phyloP scores from a whole-genome alignment of 2,888 invertebrate species.

The Ophioninae sp. region DNA sequence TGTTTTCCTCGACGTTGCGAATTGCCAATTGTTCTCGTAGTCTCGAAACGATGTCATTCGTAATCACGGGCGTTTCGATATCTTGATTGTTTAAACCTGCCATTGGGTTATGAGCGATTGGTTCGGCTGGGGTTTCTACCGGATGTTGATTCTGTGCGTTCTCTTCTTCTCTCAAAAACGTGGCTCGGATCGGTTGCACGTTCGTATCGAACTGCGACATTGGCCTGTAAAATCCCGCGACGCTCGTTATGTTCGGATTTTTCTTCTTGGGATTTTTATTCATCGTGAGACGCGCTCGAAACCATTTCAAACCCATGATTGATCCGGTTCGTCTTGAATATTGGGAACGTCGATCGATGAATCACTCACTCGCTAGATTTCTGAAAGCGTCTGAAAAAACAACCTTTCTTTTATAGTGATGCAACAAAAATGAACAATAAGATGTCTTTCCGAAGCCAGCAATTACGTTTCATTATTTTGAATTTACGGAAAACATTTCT shows the following conservation, averaged over 20 bases:
- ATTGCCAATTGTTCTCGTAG: conserved; percentile 17
- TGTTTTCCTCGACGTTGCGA: neutral
- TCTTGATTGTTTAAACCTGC: conserved; percentile 18
- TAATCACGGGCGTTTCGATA: neutral
- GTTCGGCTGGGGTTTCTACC: conserved; percentile 18
- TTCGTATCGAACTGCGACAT: conserved; percentile 64
- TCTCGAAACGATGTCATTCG: conserved; percentile 9
- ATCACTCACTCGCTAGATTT: conserved; percentile 7
- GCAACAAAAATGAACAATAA: neutral
- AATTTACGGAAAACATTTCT: neutral
- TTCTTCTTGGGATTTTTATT: conserved; percentile 55
- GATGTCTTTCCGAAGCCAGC: neutral
- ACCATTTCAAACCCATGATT: conserved; percentile 80
- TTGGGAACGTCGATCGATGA: neutral
- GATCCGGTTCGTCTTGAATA: neutral
- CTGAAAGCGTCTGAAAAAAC: conserved; percentile 21
- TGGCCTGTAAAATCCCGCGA: conserved; percentile 68
- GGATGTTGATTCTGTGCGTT: neutral
- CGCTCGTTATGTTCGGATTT: conserved; percentile 27
- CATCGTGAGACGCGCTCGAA: conserved; percentile 80
- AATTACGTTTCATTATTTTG: neutral
- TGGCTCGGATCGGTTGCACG: conserved; percentile 28
- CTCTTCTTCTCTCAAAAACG: conserved; percentile 20
- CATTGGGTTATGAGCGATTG: conserved; percentile 42
- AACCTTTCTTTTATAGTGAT: neutral